These are phyloP conservation scores for Standfussiana lucernea DNA, from an alignment of 2,888 invertebrate species.

Conservation along the genomic window DNA sequence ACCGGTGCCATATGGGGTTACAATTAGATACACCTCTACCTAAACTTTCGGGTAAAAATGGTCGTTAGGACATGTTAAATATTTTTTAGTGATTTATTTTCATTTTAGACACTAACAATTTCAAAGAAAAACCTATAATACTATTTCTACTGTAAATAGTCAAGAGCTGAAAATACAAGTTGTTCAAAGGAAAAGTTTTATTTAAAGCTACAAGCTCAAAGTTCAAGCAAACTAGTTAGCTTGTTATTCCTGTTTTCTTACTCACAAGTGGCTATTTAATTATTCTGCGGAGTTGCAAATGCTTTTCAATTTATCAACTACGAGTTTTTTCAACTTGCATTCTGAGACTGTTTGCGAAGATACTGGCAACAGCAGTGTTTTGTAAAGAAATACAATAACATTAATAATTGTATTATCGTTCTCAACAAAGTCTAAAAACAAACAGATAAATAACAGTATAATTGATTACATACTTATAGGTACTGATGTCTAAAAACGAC, in stretches of 20 bases:
- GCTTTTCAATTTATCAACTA: neutral
- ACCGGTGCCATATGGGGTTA: neutral
- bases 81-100: neutral
- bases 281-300: conserved; percentile 4
- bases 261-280: conserved; percentile 27
- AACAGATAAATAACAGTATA: too few relatives aligned
- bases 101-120: neutral
- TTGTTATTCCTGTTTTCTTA: conserved; percentile 25
- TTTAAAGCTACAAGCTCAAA: conserved; percentile 1
- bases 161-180: neutral
- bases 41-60: too few relatives aligned
- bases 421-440: too few relatives aligned
- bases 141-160: neutral
- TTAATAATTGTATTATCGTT: too few relatives aligned
- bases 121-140: neutral
- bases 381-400: neutral
- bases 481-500: too few relatives aligned
- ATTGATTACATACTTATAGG: too few relatives aligned
- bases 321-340: neutral
- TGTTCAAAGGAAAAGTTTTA: neutral
- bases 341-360: neutral
- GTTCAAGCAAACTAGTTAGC: neutral
- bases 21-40: too few relatives aligned
- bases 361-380: neutral
- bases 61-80: too few relatives aligned